Base-by-base conservation (phyloP, 2,113 vertebrate genomes). In the Marcusenius ussheri region DNA sequence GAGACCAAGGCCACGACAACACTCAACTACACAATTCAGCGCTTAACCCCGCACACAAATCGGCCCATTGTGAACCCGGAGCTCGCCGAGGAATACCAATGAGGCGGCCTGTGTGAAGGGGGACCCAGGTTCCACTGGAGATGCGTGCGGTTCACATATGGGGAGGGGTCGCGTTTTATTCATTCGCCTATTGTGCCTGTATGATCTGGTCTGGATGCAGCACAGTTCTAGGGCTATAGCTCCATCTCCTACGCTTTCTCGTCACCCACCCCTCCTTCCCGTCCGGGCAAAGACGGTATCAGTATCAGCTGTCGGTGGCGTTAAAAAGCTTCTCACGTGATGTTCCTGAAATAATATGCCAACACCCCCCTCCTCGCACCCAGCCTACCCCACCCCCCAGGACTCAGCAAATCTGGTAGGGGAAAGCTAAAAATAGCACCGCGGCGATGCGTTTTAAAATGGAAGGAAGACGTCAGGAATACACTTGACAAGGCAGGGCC, bases 341-440 rank as follows among this genome's bases (percentile, higher is more conserved):
- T 89, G 88, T 56, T 56, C 88, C 88, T 89, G 88, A 89, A 89
- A 89, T 83, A 83, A 83, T 74, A 83, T 46, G 19, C 83, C 45
- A 45, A 45, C 83, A 84, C n/a, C 62, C 62, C 62, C 83, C 39
- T 21, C 42, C 83, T 24, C 45, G 46, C 74, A 15, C 35, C 74
- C 74, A 42, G 2, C 74, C 74, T 39, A 80, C 85, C 15, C 49
- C 85, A 87, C 49, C 88, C 74, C 74, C 31, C 47, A 89, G 88
- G 88, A 89, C 77, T 83, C 74, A 83, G 70, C 49, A 47, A 42
- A 47, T 51, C 49, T 83, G 88, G 83, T 49, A 19, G 17, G 74
- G 88, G 31, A 50, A 50, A 21, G 7, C 74, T 83, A 89, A 89
- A 89, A 89, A 89, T 89, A 89, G 88, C 46, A 21, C 47, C 42